Evolutionary conservation across 1,140 invertebrate genomes (phyloP), one percentile per base, ranked within the genome.

Genomic region (Phocides pigmalion): DNA sequence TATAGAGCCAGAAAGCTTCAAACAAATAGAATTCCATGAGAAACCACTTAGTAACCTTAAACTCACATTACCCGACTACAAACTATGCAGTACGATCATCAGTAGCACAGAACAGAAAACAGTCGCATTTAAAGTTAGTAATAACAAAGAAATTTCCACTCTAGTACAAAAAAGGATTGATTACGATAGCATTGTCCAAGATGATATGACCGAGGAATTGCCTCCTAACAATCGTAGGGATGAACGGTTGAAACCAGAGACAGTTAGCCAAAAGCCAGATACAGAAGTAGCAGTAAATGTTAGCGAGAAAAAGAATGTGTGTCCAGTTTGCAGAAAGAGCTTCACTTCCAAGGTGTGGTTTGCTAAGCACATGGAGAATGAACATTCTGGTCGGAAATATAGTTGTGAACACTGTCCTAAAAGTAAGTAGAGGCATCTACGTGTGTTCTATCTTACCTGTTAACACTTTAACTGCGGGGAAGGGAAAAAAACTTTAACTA

Each of bases 311-410:
- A 86, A 81, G 50, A 70, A 71, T 66, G 15, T 76, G 0, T 90
- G 88, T 68, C 64, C 79, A 11, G 46, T 80, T 4, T 90, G 88
- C 51, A 75, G 68, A 22, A 90, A 85, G 42, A 49, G 56, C 22
- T 90, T 90, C 61, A 69, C 64, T n/a, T 88, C 82, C 2, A 86
- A 87, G 44, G 72, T 72, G 4, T 90, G 88, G 88, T 84, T 81
- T 44, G 65, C 59, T n/a, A 86, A 84, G 44, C 88, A 90, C 47
- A 81, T 87, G 74, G 70, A 83, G 39, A 88, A 84, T 22, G 82
- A 82, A 19, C 86, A 89, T 67, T 72, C 73, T 20, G 76, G 78
- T 3, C 70, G 72, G 8, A 82, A 83, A 44, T 87, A 78, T 54
- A 65, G 35, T 15, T 90, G 87, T 65, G 9, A 61, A 32, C 72